Conservation (phyloP, 2,113 vertebrate species). For the Protobothrops mucrosquamatus region DNA sequence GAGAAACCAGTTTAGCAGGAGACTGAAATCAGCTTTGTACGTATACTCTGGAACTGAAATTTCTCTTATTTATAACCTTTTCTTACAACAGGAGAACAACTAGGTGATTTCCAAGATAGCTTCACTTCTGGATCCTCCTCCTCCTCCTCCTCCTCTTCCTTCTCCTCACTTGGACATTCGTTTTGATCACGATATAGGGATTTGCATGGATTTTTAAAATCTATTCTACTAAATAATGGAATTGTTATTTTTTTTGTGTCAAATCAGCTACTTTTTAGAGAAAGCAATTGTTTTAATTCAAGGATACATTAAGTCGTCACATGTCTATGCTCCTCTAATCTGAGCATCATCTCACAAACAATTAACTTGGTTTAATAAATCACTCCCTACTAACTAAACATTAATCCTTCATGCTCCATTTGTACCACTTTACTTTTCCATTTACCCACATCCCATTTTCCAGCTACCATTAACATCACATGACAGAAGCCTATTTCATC, state of each 20-base stretch:
- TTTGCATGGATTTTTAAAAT: neutral
- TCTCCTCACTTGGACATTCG: neutral
- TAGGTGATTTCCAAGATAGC: neutral
- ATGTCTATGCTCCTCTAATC: neutral
- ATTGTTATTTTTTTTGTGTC: neutral
- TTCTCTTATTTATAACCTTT: neutral
- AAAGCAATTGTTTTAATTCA: neutral
- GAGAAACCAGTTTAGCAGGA: conserved; percentile 22
- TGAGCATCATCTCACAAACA: neutral
- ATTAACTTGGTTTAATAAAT: neutral
- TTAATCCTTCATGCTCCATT: neutral
- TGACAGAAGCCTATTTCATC: neutral
- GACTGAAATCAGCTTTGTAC: conserved; percentile 40
- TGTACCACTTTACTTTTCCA: neutral
- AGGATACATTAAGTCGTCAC: neutral
- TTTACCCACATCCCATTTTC: neutral
- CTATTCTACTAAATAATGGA: neutral
- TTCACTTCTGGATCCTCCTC: neutral
- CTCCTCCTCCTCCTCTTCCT: too few relatives aligned
- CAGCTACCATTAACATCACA: neutral
- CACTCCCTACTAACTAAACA: neutral
- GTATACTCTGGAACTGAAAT: neutral
- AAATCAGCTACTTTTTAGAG: neutral
- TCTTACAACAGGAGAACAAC: neutral
- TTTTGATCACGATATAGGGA: neutral